These are phyloP conservation scores for Syndactyla subalaris DNA, from an alignment of 2,797 vertebrate species.

Conservation along the genomic window DNA sequence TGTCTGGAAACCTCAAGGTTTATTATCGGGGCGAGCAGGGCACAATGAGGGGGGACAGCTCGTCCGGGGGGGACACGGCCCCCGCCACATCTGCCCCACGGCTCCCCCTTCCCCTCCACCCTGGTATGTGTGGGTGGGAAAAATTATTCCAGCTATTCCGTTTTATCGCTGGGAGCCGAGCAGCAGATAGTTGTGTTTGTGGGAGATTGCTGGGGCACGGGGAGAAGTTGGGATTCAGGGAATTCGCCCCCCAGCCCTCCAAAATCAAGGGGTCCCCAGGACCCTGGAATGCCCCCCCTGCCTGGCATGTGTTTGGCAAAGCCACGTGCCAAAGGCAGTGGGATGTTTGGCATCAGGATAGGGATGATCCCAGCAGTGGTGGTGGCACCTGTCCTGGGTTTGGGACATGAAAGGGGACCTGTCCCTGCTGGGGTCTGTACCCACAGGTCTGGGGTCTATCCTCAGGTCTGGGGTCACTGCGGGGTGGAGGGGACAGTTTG, in stretches of 20 bases:
- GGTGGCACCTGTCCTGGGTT: neutral
- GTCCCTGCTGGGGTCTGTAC: neutral
- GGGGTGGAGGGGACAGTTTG: neutral
- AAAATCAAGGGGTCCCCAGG: neutral
- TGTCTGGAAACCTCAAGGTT: conserved; percentile 78
- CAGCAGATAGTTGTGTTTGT: conserved; percentile 49
- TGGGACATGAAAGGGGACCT: neutral
- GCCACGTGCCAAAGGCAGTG: rapidly evolving
- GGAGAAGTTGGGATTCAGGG: neutral
- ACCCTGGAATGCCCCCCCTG: neutral
- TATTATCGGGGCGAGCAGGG: conserved; percentile 75
- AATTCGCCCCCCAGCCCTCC: rapidly evolving
- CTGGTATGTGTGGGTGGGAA: conserved; percentile 78
- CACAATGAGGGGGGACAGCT: conserved; percentile 53
- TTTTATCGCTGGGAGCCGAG: conserved; percentile 63
- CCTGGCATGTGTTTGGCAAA: neutral
- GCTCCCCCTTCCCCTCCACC: conserved; percentile 37
- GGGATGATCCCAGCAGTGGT: rapidly evolving
- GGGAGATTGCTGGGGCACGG: conserved; percentile 48
- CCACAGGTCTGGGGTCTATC: neutral
- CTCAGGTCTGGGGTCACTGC: rapidly evolving
- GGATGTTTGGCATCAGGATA: neutral
- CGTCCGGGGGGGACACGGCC: conserved; percentile 50
- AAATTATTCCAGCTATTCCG: conserved; percentile 77
- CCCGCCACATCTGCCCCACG: conserved; percentile 47